Evolutionary conservation across 92 coral and sea anemone species (phyloP), one percentile per base, ranked within the genome.

Genomic region (Bergia puertoricense): DNA sequence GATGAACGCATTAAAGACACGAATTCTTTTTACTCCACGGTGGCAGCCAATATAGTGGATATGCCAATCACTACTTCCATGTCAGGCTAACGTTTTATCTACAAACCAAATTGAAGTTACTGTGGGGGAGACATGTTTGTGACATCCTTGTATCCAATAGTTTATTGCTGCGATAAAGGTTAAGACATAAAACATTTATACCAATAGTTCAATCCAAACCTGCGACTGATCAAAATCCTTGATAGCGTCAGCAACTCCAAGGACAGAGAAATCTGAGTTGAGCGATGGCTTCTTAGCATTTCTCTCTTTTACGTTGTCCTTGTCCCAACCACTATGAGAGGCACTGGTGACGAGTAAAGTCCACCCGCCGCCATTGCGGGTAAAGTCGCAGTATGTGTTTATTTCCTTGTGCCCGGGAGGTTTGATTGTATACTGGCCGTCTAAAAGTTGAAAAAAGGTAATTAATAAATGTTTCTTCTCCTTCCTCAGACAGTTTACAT

Each of bases 351-450:
- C 90, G 45, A 91, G 71, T 66, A 91, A 68, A 37, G 94, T 89
- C 94, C 94, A 91, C n/a, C 94, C 94, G 20, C 94, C 94, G 14
- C 94, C 94, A 16, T 86, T 83, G 45, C 86, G 85, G 23, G 94
- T 85, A 76, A 91, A 77, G 87, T 91, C 94, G 81, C 94, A 91
- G 85, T 91, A 80, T 5, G 94, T 89, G 85, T 89, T 91, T 18
- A 91, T 84, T 79, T 48, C 85, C 14, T 81, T 67, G 46, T 74
- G 68, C 15, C 91, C 91, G 79, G 91, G 90, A n/a, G 92, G 92
- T 77, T 91, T 79, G 37, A 91, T 91, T 5, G 85, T 79, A 85
- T 89, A 89, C 3, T 85, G 51, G 3, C 94, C 94, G 75, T 86
- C 94, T 91, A 51, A 56, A 46, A 42, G 41, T 75, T 75, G 5